Conservation (phyloP, 1,140 invertebrate species). For the Reticulitermes speratus region DNA sequence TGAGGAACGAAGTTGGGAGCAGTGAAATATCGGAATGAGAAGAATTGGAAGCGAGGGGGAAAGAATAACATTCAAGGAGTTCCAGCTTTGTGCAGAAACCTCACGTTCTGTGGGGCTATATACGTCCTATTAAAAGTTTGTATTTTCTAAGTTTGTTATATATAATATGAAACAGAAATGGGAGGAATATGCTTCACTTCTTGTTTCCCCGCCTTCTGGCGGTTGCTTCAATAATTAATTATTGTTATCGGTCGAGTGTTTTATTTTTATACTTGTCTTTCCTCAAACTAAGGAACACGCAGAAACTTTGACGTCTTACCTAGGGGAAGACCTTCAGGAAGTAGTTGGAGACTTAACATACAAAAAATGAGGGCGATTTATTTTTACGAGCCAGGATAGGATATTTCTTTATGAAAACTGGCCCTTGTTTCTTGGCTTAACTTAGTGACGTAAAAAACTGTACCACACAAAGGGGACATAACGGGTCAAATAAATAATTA, state of each 20-base stretch:
- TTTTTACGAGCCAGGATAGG: too few species aligned
- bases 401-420: too few species aligned
- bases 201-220: neutral
- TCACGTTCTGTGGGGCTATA: neutral
- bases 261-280: constrained; percentile 11
- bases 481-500: too few species aligned
- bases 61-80: neutral
- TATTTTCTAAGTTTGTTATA: constrained; percentile 15
- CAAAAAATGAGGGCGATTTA: neutral
- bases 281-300: neutral
- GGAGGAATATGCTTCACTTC: neutral
- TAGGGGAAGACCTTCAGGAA: neutral
- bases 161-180: neutral
- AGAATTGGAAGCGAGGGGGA: neutral
- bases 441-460: too few species aligned
- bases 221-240: constrained; percentile 12
- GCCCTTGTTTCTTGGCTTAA: too few species aligned
- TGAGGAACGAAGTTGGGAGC: neutral
- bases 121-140: constrained; percentile 24
- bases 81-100: neutral
- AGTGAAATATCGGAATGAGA: neutral
- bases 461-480: too few species aligned
- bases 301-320: neutral
- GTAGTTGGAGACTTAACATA: neutral
- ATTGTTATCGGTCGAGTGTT: constrained; percentile 22